These are phyloP conservation scores for Thaumetopoea pityocampa DNA, from an alignment of 1,140 invertebrate genomes.

Conservation along the genomic window DNA sequence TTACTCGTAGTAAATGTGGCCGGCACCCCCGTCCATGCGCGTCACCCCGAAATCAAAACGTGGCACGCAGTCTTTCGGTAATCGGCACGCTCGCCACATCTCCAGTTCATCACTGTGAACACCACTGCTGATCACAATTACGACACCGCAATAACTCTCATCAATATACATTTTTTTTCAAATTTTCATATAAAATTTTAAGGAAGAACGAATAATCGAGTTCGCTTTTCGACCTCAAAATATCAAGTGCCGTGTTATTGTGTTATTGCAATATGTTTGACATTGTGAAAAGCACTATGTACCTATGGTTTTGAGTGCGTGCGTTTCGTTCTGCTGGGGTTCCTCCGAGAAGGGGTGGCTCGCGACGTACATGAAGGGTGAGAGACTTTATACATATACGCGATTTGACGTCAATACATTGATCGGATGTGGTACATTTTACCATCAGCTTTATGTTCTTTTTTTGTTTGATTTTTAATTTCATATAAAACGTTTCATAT, in stretches of 20 bases:
- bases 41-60: constrained; percentile 45
- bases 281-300: constrained; percentile 24
- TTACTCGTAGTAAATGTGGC: constrained; percentile 44
- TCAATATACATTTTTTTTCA: constrained; percentile 22
- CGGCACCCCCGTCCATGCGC: constrained; percentile 50
- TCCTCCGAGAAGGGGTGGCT: constrained; percentile 31
- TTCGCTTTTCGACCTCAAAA: constrained; percentile 2
- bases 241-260: constrained; percentile 28
- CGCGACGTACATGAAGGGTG: constrained; percentile 60
- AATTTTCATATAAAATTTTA: no score
- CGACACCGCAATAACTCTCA: constrained; percentile 21
- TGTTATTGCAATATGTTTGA: constrained; percentile 28
- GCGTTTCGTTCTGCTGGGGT: constrained; percentile 27
- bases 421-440: background rate
- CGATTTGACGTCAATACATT: constrained; percentile 7
- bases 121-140: constrained; percentile 18
- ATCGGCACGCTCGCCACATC: constrained; percentile 45
- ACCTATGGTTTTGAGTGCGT: constrained; percentile 36
- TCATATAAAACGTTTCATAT: no score
- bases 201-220: no score
- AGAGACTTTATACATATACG: constrained; percentile 27
- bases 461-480: no score
- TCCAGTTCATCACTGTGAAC: constrained; percentile 35
- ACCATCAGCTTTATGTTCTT: no score
- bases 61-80: constrained; percentile 56